These are phyloP conservation scores for Mergus octosetaceus DNA, from an alignment of 2,797 vertebrate genomes.

Conservation along the genomic window DNA sequence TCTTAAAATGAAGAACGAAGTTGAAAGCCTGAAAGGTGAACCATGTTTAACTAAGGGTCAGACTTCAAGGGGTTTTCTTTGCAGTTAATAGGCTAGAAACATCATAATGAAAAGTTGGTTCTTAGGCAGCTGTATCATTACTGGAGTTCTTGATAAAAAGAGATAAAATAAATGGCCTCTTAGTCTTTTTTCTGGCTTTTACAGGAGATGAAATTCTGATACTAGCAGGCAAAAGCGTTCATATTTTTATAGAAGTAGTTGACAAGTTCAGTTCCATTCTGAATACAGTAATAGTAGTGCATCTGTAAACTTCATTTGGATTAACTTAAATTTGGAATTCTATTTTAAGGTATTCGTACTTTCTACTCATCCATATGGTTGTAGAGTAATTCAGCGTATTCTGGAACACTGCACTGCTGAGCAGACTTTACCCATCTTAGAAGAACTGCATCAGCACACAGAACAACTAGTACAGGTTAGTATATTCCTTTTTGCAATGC, in stretches of 20 bases:
- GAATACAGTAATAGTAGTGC: neutral
- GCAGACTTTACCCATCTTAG: slow-evolving; percentile 93
- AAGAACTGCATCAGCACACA: slow-evolving; percentile 96
- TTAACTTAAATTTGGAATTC: slow-evolving; percentile 24
- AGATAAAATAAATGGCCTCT: neutral
- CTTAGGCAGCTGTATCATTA: neutral
- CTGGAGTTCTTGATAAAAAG: neutral
- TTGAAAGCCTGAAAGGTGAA: neutral
- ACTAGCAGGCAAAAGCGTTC: neutral
- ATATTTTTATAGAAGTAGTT: neutral
- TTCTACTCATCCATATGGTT: slow-evolving; percentile 97
- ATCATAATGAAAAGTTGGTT: neutral
- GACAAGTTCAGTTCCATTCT: neutral
- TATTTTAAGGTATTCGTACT: slow-evolving; percentile 92
- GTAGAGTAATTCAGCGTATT: slow-evolving; percentile 97
- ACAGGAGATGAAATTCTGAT: neutral
- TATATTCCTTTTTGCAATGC: neutral
- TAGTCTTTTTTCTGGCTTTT: neutral
- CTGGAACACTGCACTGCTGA: slow-evolving; percentile 97
- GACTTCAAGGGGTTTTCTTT: neutral
- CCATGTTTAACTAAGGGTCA: neutral
- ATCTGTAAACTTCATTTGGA: neutral
- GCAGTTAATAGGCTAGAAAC: neutral
- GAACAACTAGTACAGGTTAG: slow-evolving; percentile 95
- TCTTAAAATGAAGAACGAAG: neutral